Base-by-base conservation (phyloP, 37 sponge, comb jelly and placozoan species). In the Eunapius fragilis region DNA sequence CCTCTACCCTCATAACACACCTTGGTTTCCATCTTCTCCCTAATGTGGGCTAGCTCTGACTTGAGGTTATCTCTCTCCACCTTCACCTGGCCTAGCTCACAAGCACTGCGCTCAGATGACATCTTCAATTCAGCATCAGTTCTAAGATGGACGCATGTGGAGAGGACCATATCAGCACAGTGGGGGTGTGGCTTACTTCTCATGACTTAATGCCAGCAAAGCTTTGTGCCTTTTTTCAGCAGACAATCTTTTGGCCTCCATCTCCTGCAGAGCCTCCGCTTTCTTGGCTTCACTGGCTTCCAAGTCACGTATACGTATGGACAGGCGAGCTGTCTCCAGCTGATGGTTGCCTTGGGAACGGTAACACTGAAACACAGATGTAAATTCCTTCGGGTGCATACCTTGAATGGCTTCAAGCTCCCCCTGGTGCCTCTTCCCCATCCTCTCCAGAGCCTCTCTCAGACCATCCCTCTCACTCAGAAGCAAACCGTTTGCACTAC, bases 331-430 rank as follows among this genome's bases (percentile, higher is more conserved):
- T 13, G 2, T n/a, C 82, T 88, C 88, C 50, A 82, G 71, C 78
- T 88, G 82, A 25, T 88, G 88, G 82, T 75, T 31, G 26, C 82
- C 88, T 82, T 26, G 12, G 25, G 14, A n/a, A 76, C 77, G 31
- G 5, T 34, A 71, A 30, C 26, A 30, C 26, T 9, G 10, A 13
- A 71, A 71, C 4, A 71, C 30, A 71, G 26, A 30, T 10, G 10
- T 30, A 10, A 6, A 31, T 26, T 30, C 10, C 26, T 31, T 3
- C 26, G 6, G 72, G 6, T 12, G 7, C 11, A 7, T 71, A 71
- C 72, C 72, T 10, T 71, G 72, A 26, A 71, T 71, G 11, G 72
- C 4, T 6, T 71, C 72, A 4, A 71, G 72, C 30, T 71, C 30
- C 10, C 6, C 30, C 30, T 71, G 26, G 72, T 71, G 26, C 72